phyloP scores from a whole-genome alignment of 2,888 invertebrate species.

The Tetheella fluctuosa region DNA sequence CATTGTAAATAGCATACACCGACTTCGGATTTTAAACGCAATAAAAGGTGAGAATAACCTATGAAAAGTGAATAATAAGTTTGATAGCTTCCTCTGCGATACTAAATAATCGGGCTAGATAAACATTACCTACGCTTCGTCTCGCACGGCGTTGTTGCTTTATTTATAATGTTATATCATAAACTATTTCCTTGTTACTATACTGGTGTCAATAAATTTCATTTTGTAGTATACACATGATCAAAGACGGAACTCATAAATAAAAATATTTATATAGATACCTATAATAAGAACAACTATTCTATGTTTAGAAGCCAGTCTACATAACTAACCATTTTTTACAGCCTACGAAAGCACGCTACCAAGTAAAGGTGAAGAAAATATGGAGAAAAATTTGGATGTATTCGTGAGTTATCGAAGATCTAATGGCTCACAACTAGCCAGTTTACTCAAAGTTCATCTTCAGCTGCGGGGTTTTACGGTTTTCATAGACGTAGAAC shows the following conservation, averaged over 20 bases:
- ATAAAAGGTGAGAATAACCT: slow-evolving; percentile 85
- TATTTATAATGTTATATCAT: slow-evolving; percentile 25
- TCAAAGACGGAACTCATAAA: slow-evolving; percentile 27
- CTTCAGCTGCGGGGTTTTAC: slow-evolving; percentile 97
- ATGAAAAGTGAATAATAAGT: not conserved
- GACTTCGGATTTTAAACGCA: slow-evolving; percentile 94
- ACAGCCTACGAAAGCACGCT: slow-evolving; percentile 86
- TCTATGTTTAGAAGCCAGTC: not conserved
- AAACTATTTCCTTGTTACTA: slow-evolving; percentile 22
- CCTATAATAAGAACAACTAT: not conserved
- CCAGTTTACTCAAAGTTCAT: slow-evolving; percentile 97
- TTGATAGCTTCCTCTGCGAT: not conserved
- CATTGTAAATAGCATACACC: slow-evolving; percentile 97
- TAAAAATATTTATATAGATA: slow-evolving; percentile 6
- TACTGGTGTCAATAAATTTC: slow-evolving; percentile 23
- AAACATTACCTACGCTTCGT: slow-evolving; percentile 14
- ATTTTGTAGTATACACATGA: slow-evolving; percentile 25
- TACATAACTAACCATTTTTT: slow-evolving; percentile 37
- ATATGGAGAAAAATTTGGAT: slow-evolving; percentile 95
- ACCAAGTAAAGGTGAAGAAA: slow-evolving; percentile 88
- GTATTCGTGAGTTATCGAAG: slow-evolving; percentile 99
- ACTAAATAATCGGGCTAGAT: slow-evolving; percentile 7
- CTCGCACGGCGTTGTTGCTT: slow-evolving; percentile 23
- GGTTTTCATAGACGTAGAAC: slow-evolving; percentile 99
- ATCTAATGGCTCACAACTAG: slow-evolving; percentile 98